These are phyloP conservation scores for Sitta carolinensis DNA, from an alignment of 2,797 vertebrate species.

Conservation along the genomic window DNA sequence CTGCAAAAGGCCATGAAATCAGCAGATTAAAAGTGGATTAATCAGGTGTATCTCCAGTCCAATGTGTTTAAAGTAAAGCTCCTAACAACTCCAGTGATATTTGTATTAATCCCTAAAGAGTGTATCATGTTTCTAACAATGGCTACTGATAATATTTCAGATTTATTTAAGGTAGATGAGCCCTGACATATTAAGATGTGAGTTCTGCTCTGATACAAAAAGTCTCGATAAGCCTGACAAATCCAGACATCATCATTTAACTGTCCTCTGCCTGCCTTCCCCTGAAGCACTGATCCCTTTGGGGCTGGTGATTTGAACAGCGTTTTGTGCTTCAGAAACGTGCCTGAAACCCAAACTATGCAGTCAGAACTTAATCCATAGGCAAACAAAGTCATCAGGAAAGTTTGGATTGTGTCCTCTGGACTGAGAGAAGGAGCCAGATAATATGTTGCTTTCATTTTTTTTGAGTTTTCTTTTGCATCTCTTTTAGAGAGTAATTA, in stretches of 20 bases:
- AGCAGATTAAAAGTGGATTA: neutral
- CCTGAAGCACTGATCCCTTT: neutral
- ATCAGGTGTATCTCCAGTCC: neutral
- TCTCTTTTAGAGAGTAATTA: neutral
- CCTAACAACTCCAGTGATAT: neutral
- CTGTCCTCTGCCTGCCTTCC: neutral
- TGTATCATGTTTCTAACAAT: neutral
- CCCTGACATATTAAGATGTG: slow-evolving; percentile 22
- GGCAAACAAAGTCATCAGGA: neutral
- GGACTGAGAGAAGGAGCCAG: neutral
- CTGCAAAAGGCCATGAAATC: neutral
- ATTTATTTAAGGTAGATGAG: slow-evolving; percentile 41
- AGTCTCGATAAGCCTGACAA: neutral
- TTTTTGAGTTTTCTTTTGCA: neutral
- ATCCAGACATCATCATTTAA: slow-evolving; percentile 32
- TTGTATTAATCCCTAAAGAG: neutral
- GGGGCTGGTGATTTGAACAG: neutral
- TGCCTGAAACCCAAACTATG: neutral
- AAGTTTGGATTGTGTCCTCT: neutral
- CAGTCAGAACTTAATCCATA: neutral
- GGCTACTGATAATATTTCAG: slow-evolving; percentile 4
- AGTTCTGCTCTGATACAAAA: neutral
- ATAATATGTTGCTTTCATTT: neutral
- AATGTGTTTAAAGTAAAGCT: slow-evolving; percentile 13
- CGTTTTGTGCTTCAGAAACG: neutral